These are phyloP conservation scores for Bradypodion ventrale DNA, from an alignment of 2,797 vertebrate species.

Conservation along the genomic window DNA sequence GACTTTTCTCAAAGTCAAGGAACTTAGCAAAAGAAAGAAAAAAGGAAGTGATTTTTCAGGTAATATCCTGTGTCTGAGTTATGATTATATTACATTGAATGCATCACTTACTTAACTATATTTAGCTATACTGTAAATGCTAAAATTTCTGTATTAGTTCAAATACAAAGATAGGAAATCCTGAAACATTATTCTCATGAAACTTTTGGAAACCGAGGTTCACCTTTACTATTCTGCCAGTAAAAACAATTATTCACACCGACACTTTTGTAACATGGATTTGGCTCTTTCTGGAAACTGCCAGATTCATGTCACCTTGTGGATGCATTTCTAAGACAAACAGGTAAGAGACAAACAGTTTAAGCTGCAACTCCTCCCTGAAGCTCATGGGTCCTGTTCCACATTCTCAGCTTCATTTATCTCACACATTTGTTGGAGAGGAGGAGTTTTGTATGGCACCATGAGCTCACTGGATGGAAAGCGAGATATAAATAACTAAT, in stretches of 20 bases:
- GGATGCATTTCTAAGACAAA: too few relatives aligned
- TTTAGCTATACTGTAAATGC: background rate
- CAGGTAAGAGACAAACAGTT: background rate
- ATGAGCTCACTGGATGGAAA: too few relatives aligned
- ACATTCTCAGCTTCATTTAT: too few relatives aligned
- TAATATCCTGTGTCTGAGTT: constrained; percentile 32
- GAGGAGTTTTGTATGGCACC: too few relatives aligned
- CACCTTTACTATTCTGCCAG: constrained; percentile 27
- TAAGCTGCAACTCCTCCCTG: background rate
- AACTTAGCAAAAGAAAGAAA: constrained; percentile 26
- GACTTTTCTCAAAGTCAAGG: constrained; percentile 62
- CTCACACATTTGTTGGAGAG: too few relatives aligned
- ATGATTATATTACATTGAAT: constrained; percentile 25
- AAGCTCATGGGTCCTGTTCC: too few relatives aligned
- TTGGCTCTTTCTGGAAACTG: background rate
- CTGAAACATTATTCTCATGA: constrained; percentile 22
- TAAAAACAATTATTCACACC: constrained; percentile 30
- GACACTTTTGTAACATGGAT: background rate
- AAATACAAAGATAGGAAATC: constrained; percentile 39
- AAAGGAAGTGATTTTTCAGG: constrained; percentile 52
- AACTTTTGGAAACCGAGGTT: constrained; percentile 20
- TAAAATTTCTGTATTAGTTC: constrained; percentile 1
- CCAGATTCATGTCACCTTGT: background rate
- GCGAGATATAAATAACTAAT: background rate
- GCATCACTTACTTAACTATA: background rate